phyloP scores from a whole-genome alignment of 2,113 vertebrate species.

The Mastomys coucha region DNA sequence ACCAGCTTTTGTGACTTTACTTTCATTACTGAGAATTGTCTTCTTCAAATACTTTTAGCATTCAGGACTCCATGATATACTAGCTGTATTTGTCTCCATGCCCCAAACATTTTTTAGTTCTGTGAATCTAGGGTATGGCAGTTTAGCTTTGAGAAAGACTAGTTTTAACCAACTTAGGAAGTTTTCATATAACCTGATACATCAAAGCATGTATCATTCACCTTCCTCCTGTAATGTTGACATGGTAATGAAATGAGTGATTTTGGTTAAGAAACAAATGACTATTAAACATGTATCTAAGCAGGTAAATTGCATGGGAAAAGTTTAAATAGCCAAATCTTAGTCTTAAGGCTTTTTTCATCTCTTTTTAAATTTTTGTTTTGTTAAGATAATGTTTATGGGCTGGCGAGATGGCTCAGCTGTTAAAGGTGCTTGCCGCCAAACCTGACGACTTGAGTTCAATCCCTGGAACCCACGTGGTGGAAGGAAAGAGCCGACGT shows the following conservation, averaged over 20 bases:
- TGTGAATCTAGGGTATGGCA: neutral
- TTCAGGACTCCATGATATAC: constrained; percentile 27
- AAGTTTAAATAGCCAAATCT: neutral
- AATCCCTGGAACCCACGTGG: constrained; percentile 16
- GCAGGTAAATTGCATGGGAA: constrained; percentile 47
- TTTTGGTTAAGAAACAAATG: constrained; percentile 34
- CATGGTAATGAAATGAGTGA: neutral
- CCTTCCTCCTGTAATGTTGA: neutral
- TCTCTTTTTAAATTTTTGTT: neutral
- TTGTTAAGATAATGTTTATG: constrained; percentile 33
- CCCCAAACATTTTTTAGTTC: constrained; percentile 14
- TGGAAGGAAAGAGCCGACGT: neutral
- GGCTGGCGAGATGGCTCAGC: constrained; percentile 4
- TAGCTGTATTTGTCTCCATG: constrained; percentile 4
- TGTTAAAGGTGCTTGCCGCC: constrained; percentile 20
- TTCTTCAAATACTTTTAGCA: constrained; percentile 45
- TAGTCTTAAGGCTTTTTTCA: constrained; percentile 44
- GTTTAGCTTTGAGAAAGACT: neutral
- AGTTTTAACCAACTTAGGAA: constrained; percentile 10
- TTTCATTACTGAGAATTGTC: constrained; percentile 40
- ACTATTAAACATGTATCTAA: constrained; percentile 5
- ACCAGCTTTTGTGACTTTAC: constrained; percentile 46
- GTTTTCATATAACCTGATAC: constrained; percentile 39
- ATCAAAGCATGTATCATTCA: neutral
- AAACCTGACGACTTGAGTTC: neutral